Base-by-base conservation (phyloP, 2,888 invertebrate species). In the Acrobasis suavella region DNA sequence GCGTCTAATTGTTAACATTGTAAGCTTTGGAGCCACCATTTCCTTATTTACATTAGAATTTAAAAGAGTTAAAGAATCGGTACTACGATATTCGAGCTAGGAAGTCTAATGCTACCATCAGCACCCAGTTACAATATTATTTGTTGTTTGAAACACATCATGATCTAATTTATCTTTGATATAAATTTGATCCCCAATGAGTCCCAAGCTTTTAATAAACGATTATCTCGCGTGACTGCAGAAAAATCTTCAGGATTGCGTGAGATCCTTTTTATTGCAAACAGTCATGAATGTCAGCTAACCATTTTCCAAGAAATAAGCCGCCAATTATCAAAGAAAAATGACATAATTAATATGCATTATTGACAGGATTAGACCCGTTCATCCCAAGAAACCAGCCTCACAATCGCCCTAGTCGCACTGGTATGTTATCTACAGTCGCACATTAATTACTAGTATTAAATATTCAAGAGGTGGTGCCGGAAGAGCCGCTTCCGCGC, bases 401-500 rank as follows among this genome's bases (percentile, higher is more conserved):
- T 16, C 32, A 52, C 50, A 52, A 52, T 52, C 22, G 54, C 1
- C 46, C 42, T 12, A 32, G 56, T 60, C 58, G 32, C 58, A 60
- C 56, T 60, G 49, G 56, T 42, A 60, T 60, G 50, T 17, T 42
- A 56, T 67, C 56, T 14, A 22, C 42, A 46, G 42, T 56, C 56
- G 42, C 42, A 56, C 73, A 78, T 80, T 88, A 87, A 89, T 88
- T 85, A 87, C 80, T 69, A 66, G 65, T 71, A 70, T 78, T 80
- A 77, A 79, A 78, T 83, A 85, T 86, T 79, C 84, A 76, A 77
- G 78, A 70, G 76, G 75, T 74, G 71, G 56, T 77, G 79, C 82
- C 86, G 89, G 89, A 89, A 86, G 81, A 70, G 72, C 65, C 66
- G 76, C 80, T 88, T 90, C 89, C 88, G 89, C 69, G 69, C 65